Base-by-base conservation (phyloP, 64 coral and sea anemone species). In the Platygyra sinensis region DNA sequence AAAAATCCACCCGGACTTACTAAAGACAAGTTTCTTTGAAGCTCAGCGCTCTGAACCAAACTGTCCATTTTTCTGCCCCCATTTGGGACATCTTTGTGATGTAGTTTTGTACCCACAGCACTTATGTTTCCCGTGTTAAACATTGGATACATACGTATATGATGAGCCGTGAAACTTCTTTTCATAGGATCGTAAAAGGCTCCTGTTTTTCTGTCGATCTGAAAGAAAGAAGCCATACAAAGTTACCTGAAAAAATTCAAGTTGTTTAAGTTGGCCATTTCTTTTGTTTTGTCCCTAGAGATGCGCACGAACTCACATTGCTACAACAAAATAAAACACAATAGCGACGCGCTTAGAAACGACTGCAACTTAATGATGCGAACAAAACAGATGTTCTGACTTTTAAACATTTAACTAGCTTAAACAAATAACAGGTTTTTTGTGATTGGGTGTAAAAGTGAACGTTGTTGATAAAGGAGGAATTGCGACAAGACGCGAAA, bases 1-100 rank as follows among this genome's bases (percentile, higher is more conserved):
- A 85, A 39, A 72, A 85, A 85, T 15, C 62, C 81, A 50, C 81
- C 24, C 49, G 81, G 81, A 67, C 81, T 71, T n/a, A 19, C 81
- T 6, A 85, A 24, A 51, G 81, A 67, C 33, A 85, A 71, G 12
- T 24, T 50, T 52, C 81, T 46, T n/a, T 51, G 62, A 22, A 72
- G 81, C 61, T 85, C 81, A 46, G 72, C 9, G 27, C 50, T 72
- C 51, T 85, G 32, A 10, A 69, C 22, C 29, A 71, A 85, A 50
- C 81, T 69, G 20, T n/a, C n/a, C 32, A 10, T 72, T 10, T 85
- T 85, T 10, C 6, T 61, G 30, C 28, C 38, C 9, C 0, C 39
- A 17, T 16, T 15, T 8, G 18, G 22, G 36, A n/a, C 46, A 1
- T 50, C 63, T 72, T 32, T 36, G 3, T 22, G 36, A 18, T 85